These are phyloP conservation scores for Poeciliopsis retropinna DNA, from an alignment of 2,113 vertebrate species.

Conservation along the genomic window DNA sequence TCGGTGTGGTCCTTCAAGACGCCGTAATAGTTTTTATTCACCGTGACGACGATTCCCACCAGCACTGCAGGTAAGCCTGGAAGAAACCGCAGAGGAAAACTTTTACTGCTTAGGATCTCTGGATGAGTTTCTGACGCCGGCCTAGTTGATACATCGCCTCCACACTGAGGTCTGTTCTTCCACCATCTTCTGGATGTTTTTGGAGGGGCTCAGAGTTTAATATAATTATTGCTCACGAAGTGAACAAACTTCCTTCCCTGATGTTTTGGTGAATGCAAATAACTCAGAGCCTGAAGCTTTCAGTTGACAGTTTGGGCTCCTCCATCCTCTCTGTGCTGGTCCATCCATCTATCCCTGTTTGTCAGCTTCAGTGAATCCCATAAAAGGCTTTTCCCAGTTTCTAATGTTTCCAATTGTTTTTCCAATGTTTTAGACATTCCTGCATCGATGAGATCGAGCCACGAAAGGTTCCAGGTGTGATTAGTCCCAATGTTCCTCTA, in stretches of 20 bases:
- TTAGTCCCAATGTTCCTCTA: neutral
- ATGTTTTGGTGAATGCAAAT: neutral
- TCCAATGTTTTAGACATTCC: neutral
- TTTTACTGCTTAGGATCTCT: neutral
- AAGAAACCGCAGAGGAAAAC: neutral
- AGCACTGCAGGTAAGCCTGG: slow-evolving; percentile 91
- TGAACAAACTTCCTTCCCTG: neutral
- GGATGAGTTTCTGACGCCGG: neutral
- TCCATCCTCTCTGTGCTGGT: slow-evolving; percentile 18
- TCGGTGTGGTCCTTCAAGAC: slow-evolving; percentile 77
- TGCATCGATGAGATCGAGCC: no score
- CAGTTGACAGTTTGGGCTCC: slow-evolving; percentile 35
- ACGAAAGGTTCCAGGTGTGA: neutral
- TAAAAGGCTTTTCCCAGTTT: neutral
- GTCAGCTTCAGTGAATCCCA: neutral
- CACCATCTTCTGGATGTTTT: neutral
- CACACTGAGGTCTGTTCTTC: neutral
- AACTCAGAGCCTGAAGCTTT: neutral
- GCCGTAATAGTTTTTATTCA: slow-evolving; percentile 84
- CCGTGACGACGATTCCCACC: slow-evolving; percentile 84
- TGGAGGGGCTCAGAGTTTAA: neutral
- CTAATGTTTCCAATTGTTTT: neutral
- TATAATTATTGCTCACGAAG: neutral
- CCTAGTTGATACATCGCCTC: neutral
- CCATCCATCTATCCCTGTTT: neutral